Conservation (phyloP, 64 coral and sea anemone species). For the Pocillopora verrucosa region DNA sequence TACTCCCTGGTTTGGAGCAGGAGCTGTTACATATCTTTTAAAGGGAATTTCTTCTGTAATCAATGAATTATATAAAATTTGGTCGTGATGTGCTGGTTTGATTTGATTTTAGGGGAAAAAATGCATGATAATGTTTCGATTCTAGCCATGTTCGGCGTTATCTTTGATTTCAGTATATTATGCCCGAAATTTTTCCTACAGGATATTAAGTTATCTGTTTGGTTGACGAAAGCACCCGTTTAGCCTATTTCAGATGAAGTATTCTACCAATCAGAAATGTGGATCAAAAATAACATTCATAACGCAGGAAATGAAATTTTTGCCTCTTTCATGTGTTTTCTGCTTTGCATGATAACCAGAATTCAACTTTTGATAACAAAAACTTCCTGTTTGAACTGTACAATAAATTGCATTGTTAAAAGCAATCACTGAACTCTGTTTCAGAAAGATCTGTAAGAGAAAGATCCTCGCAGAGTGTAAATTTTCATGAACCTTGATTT, state of each 20-base stretch:
- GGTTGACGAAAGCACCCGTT: background rate
- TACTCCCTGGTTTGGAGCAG: too few species aligned
- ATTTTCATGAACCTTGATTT: too few species aligned
- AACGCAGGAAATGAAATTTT: constrained; percentile 9
- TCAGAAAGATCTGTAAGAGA: too few species aligned
- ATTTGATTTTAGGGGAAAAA: background rate
- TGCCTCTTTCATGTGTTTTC: background rate
- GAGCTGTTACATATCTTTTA: too few species aligned
- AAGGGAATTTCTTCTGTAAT: too few species aligned
- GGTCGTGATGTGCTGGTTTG: too few species aligned
- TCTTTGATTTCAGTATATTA: background rate
- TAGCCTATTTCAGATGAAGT: background rate
- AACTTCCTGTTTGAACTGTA: background rate
- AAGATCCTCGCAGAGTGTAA: too few species aligned
- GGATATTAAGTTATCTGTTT: constrained; percentile 4
- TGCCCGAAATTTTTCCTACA: background rate
- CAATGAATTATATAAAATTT: too few species aligned
- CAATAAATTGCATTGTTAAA: background rate
- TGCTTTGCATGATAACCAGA: background rate
- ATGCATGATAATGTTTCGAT: background rate
- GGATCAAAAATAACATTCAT: constrained; percentile 1
- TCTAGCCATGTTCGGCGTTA: background rate
- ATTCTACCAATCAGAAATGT: background rate
- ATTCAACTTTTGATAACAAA: too few species aligned
- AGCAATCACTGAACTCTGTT: too few species aligned